Percentiles rank a stretch among this genome's conserved stretches.
Evolutionary conservation across 2,888 invertebrate genomes (phyloP).

Genomic region (Calameuta filiformis): DNA sequence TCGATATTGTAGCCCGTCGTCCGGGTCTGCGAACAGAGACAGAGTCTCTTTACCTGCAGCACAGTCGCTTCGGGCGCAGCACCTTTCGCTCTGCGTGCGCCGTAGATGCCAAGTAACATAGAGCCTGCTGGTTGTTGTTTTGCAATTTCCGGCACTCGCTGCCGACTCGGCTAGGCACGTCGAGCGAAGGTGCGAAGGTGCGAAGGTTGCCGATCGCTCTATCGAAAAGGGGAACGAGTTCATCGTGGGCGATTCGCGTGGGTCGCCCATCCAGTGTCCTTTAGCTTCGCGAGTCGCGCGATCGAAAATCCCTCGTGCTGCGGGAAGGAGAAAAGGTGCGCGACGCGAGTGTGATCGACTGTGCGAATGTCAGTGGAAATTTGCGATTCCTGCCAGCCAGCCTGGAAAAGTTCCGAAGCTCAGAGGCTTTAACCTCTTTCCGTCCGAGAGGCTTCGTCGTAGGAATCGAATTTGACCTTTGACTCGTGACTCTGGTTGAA

Average conservation of each 20-base stretch:
- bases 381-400: neutral
- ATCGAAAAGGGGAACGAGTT: conserved; percentile 8
- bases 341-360: too few relatives aligned
- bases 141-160: conserved; percentile 11
- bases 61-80: too few relatives aligned
- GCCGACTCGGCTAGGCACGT: conserved; percentile 20
- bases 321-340: neutral
- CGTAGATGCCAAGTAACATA: too few relatives aligned
- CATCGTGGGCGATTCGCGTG: conserved; percentile 50
- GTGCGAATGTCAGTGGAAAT: too few relatives aligned
- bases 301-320: conserved; percentile 19
- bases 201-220: neutral
- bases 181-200: conserved; percentile 17
- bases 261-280: conserved; percentile 26
- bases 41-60: too few relatives aligned
- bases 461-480: neutral
- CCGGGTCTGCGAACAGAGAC: too few relatives aligned
- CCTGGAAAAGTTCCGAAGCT: neutral
- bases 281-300: conserved; percentile 26
- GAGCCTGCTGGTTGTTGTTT: too few relatives aligned
- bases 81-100: too few relatives aligned
- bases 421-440: neutral
- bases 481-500: neutral
- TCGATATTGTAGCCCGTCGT: too few relatives aligned
- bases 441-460: neutral